A percentile compares a stretch with the other conserved stretches of the same genome.
Evolutionary conservation across 2,888 invertebrate genomes (phyloP).

Genomic region (Pomacea canaliculata): DNA sequence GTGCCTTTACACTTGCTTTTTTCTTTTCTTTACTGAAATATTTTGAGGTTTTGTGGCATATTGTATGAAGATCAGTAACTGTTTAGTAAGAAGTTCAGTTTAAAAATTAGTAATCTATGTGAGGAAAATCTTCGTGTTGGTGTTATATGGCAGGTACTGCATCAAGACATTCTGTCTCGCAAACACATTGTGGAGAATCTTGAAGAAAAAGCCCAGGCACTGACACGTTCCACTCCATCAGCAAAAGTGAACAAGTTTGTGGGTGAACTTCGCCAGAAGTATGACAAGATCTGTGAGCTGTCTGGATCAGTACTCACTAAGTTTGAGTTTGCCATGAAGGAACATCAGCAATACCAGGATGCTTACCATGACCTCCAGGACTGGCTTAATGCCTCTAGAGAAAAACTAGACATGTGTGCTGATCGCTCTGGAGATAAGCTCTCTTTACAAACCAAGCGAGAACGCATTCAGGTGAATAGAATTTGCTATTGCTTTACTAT

Average conservation of each 20-base stretch:
- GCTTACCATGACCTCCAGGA: conserved; percentile 83
- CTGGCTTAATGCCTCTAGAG: conserved; percentile 76
- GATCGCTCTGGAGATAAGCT: conserved; percentile 74
- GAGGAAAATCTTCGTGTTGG: no score
- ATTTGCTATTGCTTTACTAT: background rate
- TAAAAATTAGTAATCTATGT: no score
- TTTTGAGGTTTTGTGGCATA: background rate
- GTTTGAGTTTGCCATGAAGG: conserved; percentile 86
- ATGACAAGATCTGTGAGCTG: conserved; percentile 52
- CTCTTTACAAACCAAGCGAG: conserved; percentile 76
- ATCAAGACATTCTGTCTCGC: conserved; percentile 87
- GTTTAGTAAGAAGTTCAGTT: background rate
- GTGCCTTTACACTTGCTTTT: background rate
- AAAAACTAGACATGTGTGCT: conserved; percentile 58
- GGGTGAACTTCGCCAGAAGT: conserved; percentile 56
- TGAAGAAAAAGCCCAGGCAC: conserved; percentile 82
- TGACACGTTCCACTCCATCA: conserved; percentile 69
- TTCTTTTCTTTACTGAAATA: background rate
- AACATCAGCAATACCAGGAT: conserved; percentile 84
- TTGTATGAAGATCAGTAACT: background rate
- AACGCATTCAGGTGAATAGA: conserved; percentile 56
- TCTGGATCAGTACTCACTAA: conserved; percentile 81
- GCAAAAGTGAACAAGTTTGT: conserved; percentile 61
- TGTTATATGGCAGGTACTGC: conserved; percentile 72
- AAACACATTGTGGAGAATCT: conserved; percentile 88